Evolutionary conservation across 1,140 invertebrate species (phyloP).

Genomic region (Acromyrmex charruanus): DNA sequence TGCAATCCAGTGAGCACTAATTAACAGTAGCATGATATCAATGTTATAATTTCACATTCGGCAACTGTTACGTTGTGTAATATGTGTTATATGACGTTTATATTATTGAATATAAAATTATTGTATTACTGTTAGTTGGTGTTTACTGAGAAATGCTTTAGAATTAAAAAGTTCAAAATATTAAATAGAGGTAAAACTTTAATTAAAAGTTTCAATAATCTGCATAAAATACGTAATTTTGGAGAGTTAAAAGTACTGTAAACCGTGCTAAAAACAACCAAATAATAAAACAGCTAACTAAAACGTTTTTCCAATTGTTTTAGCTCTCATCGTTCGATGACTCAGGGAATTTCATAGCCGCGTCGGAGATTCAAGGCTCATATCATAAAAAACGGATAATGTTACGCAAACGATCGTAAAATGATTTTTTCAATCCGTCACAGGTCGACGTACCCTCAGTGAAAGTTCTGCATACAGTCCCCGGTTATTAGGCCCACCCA

Average conservation of each 20-base stretch:
- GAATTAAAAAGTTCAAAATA: neutral
- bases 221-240: neutral
- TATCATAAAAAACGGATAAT: neutral
- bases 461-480: conserved; percentile 78
- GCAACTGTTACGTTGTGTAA: too few species aligned
- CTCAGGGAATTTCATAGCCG: neutral
- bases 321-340: neutral
- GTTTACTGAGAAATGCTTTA: neutral
- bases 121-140: too few species aligned
- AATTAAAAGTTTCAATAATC: neutral
- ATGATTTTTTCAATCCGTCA: conserved; percentile 41
- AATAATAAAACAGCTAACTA: neutral
- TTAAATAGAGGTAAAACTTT: neutral
- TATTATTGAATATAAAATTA: too few species aligned
- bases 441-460: conserved; percentile 68
- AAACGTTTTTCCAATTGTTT: neutral
- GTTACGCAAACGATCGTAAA: conserved; percentile 56
- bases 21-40: too few species aligned
- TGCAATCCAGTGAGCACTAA: neutral
- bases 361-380: neutral
- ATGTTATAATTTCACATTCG: too few species aligned
- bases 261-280: neutral
- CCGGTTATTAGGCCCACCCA: conserved; percentile 83
- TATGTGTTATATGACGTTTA: too few species aligned
- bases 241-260: neutral